Base-by-base conservation (phyloP, 2,113 vertebrate species). In the Dunckerocampus dactyliophorus region DNA sequence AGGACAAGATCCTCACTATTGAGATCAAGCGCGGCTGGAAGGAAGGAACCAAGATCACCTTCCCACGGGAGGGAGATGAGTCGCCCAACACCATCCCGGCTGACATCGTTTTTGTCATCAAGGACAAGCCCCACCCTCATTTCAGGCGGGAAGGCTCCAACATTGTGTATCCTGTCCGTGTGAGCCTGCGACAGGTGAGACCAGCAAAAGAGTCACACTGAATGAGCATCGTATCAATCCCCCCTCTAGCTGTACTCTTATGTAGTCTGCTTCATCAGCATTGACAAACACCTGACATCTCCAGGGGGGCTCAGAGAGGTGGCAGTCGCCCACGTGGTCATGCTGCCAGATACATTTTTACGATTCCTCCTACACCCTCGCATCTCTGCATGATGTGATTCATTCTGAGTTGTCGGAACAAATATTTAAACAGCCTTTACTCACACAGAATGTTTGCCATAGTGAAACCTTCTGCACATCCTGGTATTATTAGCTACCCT, bases 11-110 rank as follows among this genome's bases (percentile, higher is more conserved):
- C 69, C 93, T 99, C 64, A 94, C 93, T 14, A 98, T 98, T 20
- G 95, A 99, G 86, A 98, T 99, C 77, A 98, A 98, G 82, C 92
- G 92, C 60, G 97, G 97, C 0, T 98, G 96, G 97, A 99, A 98
- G 72, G 97, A 99, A 82, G 97, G 97, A 62, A 99, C 96, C 79
- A 98, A 98, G 91, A 99, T 98, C 85, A 99, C 96, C 21, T 99
- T 99, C 79, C 97, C 96, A 0, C 92, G 94, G 47, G 95, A 98
- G 87, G 95, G 96, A 0, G 97, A 98, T 74, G 96, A 98, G 90
- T 92, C 93, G 6, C 90, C 92, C 22, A 92, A 81, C 74, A 94
- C 92, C 67, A 98, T 98, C 79, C 95, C 96, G 59, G 97, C 95
- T 47, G 97, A 99, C 81, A 96, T 99, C 72, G 94, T 98, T 76